Conservation (phyloP, 2,113 vertebrate genomes). For the Cyanoramphus novaezelandiae region DNA sequence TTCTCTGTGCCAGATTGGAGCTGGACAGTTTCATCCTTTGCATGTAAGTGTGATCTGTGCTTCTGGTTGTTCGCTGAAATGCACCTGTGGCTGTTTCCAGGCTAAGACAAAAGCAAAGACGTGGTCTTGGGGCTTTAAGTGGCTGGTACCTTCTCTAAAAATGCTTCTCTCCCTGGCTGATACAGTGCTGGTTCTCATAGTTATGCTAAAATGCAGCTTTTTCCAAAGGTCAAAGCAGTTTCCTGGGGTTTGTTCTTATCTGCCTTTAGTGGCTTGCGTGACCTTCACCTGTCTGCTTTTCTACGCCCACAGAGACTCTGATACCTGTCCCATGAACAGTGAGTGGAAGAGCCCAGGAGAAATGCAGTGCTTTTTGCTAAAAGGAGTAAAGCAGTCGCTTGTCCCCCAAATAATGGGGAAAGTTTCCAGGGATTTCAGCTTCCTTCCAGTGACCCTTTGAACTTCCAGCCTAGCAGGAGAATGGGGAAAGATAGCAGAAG, state of each 20-base stretch:
- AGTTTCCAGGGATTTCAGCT: neutral
- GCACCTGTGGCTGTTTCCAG: neutral
- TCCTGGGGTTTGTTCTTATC: neutral
- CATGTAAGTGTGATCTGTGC: slow-evolving; percentile 80
- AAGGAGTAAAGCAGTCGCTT: neutral
- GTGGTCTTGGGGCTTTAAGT: neutral
- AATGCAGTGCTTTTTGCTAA: neutral
- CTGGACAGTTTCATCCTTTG: slow-evolving; percentile 78
- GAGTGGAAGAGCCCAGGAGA: neutral
- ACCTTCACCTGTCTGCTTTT: slow-evolving; percentile 3
- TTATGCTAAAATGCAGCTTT: neutral
- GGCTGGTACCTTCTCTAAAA: neutral
- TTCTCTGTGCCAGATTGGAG: slow-evolving; percentile 80
- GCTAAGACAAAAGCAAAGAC: neutral
- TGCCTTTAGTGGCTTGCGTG: neutral
- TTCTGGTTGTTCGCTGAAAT: slow-evolving; percentile 41
- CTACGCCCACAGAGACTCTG: neutral
- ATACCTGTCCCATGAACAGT: neutral
- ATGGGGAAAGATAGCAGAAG: neutral
- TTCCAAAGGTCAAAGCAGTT: neutral
- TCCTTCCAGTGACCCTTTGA: neutral
- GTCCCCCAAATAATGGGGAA: neutral
- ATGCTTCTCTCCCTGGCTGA: neutral
- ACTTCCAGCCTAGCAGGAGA: neutral
- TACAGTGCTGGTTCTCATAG: neutral